phyloP scores from a whole-genome alignment of 64 coral and sea anemone genomes.

The Astreopora myriophthalma region DNA sequence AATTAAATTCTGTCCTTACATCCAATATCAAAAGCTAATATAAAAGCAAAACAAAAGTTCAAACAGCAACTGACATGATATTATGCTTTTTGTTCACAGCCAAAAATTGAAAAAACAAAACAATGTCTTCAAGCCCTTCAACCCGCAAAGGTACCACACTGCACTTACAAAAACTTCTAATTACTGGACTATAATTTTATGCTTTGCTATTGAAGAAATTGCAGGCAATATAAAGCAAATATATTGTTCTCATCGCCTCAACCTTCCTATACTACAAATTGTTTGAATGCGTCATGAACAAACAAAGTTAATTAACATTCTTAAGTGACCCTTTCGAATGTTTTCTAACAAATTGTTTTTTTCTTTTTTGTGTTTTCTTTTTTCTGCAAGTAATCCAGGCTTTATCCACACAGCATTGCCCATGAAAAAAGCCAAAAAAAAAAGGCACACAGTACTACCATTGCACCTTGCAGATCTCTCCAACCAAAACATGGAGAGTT shows the following conservation, averaged over 20 bases:
- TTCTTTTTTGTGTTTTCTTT: conserved; percentile 19
- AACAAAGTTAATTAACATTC: no score
- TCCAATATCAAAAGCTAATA: no score
- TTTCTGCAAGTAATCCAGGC: conserved; percentile 51
- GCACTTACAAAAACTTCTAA: conserved; percentile 24
- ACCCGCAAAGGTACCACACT: conserved; percentile 40
- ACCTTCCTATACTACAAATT: no score
- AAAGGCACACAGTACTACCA: conserved; percentile 52
- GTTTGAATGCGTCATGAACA: no score
- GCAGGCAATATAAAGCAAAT: conserved; percentile 23
- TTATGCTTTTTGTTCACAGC: no score
- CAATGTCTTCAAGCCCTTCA: conserved; percentile 29
- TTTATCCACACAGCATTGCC: conserved; percentile 20
- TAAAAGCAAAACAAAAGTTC: no score
- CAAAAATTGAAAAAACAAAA: no score
- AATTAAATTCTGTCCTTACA: no score
- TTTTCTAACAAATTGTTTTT: no score
- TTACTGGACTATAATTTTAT: conserved; percentile 10
- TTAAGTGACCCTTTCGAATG: no score
- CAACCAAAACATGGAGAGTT: conserved; percentile 45
- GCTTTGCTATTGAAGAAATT: conserved; percentile 1
- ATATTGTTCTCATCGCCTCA: conserved; percentile 22
- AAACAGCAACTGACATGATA: no score
- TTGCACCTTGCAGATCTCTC: conserved; percentile 53
- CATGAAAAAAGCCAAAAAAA: conserved; percentile 59